Conservation (phyloP, 2,113 vertebrate genomes). For the Ciconia maguari region DNA sequence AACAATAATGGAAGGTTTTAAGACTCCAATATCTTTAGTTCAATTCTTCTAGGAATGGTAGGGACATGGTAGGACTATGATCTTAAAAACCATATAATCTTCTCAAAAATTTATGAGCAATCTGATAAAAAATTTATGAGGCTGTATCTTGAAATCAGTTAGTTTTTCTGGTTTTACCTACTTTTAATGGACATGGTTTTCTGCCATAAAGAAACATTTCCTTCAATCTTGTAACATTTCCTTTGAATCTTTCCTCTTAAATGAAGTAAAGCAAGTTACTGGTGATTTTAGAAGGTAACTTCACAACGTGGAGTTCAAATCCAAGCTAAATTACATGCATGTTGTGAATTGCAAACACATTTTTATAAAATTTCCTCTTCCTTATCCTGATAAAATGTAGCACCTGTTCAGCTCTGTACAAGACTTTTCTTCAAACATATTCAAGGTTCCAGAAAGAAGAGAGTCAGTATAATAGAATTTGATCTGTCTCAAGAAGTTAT, state of each 20-base stretch:
- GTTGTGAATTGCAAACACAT: not conserved
- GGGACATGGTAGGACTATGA: not conserved
- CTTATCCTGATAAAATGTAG: not conserved
- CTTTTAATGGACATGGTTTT: not conserved
- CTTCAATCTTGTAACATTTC: not conserved
- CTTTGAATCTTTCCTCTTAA: not conserved
- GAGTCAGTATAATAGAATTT: not conserved
- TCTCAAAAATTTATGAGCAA: not conserved
- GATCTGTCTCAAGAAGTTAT: not conserved
- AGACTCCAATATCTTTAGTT: not conserved
- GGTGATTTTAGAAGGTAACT: not conserved
- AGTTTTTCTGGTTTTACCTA: not conserved
- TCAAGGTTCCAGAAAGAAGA: not conserved
- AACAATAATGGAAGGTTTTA: not conserved
- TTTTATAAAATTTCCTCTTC: not conserved
- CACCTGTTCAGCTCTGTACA: not conserved
- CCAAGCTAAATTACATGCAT: not conserved
- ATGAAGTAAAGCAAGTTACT: not conserved
- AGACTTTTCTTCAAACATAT: not conserved
- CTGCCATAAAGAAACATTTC: not conserved
- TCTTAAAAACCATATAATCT: not conserved
- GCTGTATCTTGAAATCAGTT: not conserved
- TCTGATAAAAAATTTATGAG: not conserved
- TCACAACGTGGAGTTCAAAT: not conserved
- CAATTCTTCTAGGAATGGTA: not conserved